Base-by-base conservation (phyloP, 2,888 invertebrate genomes). In the Ptychoptera contaminata region DNA sequence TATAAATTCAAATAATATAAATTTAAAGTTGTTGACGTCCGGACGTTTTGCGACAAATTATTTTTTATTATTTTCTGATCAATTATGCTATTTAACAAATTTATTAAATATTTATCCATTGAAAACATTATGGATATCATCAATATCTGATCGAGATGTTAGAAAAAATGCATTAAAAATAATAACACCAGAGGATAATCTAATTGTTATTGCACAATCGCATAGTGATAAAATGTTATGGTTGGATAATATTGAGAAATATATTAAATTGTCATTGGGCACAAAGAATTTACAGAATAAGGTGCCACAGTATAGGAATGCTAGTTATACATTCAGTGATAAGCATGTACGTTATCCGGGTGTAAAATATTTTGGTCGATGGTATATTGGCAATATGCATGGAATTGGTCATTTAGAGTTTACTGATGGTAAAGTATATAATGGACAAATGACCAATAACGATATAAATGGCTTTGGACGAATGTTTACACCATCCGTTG, bases 341-440 rank as follows among this genome's bases (percentile, higher is more conserved):
- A 85, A 82, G 59, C 77, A 74, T 58, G 61, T 72, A 1, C 72
- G 74, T 54, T 86, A 76, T 56, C 81, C 84, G 59, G 82, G 82
- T 52, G 83, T 86, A 0, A 79, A 75, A 50, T 91, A 88, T 54
- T 74, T 70, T 43, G 92, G 86, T 0, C 71, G 79, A 46, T 92
- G 91, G 91, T 55, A 57, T 3, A 62, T 77, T 47, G 88, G 85
- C 0, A 81, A 85, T 58, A 71, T 88, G 56, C 85, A 91, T 59
- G 92, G 91, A 0, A 71, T 72, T 58, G 90, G 91, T 5, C 81
- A 80, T 59, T 62, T 91, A 47, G 79, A 79, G 56, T 92, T 86
- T 82, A 69, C 74, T 1, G 86, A 88, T 64, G 85, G 86, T 1
- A 77, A 77, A 55, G 68, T 74, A 44, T 91, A 86, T 55, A 73